Evolutionary conservation across 2,888 invertebrate species (phyloP), one percentile per base, ranked within the genome.

Genomic region (Tenthredo notha): DNA sequence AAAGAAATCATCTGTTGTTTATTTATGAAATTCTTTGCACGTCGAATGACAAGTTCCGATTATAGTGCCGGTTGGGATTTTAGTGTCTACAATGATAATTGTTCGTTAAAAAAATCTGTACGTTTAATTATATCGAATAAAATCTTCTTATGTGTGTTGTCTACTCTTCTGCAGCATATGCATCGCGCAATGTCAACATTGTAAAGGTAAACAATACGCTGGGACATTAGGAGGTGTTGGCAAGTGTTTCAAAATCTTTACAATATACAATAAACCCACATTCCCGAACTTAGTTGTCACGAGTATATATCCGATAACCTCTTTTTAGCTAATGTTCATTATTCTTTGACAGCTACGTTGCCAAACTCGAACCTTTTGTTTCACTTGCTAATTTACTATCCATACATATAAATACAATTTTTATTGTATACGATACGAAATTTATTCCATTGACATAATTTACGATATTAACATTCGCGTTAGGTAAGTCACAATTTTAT

Each of bases 141-240:
- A 33, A 33, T 67, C 25, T 61, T 25, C 70, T 18, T 74, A 40
- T 74, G 21, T 74, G 72, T 43, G 6, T 74, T 5, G 72, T 77
- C 50, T 77, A n/a, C 43, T 25, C 25, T 74, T 25, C 43, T 67
- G 70, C 83, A 83, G 67, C 83, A 83, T 83, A 83, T 83, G 83
- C 83, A 83, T 83, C 67, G 70, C 83, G 47, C 67, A 83, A 83
- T 83, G 83, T 83, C 83, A 83, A 83, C 83, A 83, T 47, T 47
- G 83, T 83, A 47, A 43, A 70, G 65, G 70, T 83, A 70, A 83
- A 83, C 67, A 83, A 80, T 65, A 80, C 18, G 29, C 15, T n/a
- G 29, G 33, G 5, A 29, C n/a, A 61, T 61, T 40, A 61, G 40
- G 7, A 25, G 25, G 58, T 29, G 80, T 37, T 61, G 80, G 80